Conservation (phyloP, 2,888 invertebrate species). For the Drosophila macrospina region DNA sequence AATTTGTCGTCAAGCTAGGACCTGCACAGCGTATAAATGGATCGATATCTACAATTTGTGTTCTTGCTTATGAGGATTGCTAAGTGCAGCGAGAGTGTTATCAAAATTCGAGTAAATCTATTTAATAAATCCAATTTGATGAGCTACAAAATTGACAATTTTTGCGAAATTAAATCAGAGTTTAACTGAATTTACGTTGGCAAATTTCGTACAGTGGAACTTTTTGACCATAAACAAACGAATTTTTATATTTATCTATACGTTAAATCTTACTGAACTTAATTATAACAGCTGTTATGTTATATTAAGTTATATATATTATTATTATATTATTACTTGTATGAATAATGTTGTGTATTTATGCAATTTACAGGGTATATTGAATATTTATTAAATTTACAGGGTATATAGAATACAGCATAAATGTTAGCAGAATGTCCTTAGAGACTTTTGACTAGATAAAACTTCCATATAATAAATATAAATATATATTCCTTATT, state of each 20-base stretch:
- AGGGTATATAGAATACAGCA: too few relatives aligned
- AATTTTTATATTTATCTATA: too few relatives aligned
- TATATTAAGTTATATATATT: too few relatives aligned
- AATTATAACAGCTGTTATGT: too few relatives aligned
- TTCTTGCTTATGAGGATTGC: background rate
- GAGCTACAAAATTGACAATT: conserved; percentile 12
- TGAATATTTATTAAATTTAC: too few relatives aligned
- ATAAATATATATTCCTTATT: too few relatives aligned
- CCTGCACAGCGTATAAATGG: background rate
- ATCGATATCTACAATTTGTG: background rate
- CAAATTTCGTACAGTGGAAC: background rate
- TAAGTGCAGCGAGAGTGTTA: background rate
- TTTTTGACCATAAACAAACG: background rate
- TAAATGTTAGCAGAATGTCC: too few relatives aligned
- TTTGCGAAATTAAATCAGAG: conserved; percentile 8
- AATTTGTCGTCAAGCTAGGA: background rate
- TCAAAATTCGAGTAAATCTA: background rate
- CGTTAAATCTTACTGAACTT: too few relatives aligned
- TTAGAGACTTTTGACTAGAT: too few relatives aligned
- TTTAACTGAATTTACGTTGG: background rate
- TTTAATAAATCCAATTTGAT: conserved; percentile 7
- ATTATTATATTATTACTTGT: too few relatives aligned
- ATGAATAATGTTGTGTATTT: too few relatives aligned
- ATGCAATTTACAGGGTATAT: background rate
- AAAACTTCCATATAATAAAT: too few relatives aligned